Conservation (phyloP, 2,888 invertebrate genomes). For the Pheosia gnoma region DNA sequence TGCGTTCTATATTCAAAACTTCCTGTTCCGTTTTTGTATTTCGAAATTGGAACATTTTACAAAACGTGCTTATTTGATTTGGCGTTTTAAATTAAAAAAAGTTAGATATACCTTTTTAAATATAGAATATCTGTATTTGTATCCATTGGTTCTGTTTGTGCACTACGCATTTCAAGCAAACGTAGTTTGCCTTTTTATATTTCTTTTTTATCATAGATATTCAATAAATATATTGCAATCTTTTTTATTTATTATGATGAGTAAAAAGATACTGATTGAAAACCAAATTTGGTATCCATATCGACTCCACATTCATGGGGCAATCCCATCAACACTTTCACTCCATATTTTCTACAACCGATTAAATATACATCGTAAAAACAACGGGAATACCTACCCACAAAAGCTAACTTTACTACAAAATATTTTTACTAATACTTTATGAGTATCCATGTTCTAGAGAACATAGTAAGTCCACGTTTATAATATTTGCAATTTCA, state of each 20-base stretch:
- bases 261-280: too few relatives aligned
- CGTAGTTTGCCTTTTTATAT: too few relatives aligned
- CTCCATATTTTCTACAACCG: neutral
- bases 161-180: too few relatives aligned
- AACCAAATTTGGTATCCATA: too few relatives aligned
- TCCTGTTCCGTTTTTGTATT: conserved; percentile 51
- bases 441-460: too few relatives aligned
- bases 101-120: neutral
- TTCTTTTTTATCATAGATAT: neutral
- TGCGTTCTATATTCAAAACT: conserved; percentile 54
- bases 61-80: neutral
- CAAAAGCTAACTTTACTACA: neutral
- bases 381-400: neutral
- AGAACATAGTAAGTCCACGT: too few relatives aligned
- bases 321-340: neutral
- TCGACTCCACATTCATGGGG: too few relatives aligned
- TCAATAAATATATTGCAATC: neutral
- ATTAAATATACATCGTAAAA: neutral
- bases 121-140: neutral
- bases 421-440: too few relatives aligned
- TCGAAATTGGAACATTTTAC: conserved; percentile 19
- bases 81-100: neutral
- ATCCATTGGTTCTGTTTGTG: too few relatives aligned
- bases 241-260: too few relatives aligned
- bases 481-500: too few relatives aligned